Percentiles rank a stretch among this genome's conserved stretches.
phyloP scores from a whole-genome alignment of 2,113 vertebrate species.

The Bostrychus sinensis region DNA sequence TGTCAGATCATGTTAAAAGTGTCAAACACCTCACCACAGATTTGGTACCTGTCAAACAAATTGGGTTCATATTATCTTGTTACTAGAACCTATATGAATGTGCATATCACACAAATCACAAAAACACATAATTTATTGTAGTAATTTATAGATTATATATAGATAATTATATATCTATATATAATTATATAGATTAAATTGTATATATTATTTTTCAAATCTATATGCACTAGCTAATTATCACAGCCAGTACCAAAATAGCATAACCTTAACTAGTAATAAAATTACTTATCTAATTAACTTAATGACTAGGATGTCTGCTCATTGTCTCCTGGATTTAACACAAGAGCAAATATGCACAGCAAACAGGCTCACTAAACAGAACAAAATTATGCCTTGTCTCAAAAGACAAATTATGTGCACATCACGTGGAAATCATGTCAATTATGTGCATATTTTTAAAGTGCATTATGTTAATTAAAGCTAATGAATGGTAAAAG shows the following conservation, averaged over 20 bases:
- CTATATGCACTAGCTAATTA: too few species aligned
- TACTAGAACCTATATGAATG: background rate
- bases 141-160: too few species aligned
- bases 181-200: too few species aligned
- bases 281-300: too few species aligned
- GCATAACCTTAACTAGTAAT: too few species aligned
- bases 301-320: background rate
- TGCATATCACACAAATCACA: background rate
- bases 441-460: background rate
- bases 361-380: background rate
- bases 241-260: too few species aligned
- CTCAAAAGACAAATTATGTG: background rate
- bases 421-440: background rate
- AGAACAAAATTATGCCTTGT: background rate
- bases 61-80: conserved; percentile 5
- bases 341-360: background rate
- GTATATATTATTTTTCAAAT: too few species aligned
- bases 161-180: too few species aligned
- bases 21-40: conserved; percentile 19
- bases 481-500: conserved; percentile 18
- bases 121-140: background rate
- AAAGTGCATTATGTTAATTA: conserved; percentile 26
- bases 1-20: conserved; percentile 29
- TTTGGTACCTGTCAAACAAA: conserved; percentile 18
- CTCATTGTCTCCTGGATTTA: too few species aligned